Evolutionary conservation across 2,113 vertebrate species (phyloP), one percentile per base, ranked within the genome.

Genomic region (Lonchura striata): DNA sequence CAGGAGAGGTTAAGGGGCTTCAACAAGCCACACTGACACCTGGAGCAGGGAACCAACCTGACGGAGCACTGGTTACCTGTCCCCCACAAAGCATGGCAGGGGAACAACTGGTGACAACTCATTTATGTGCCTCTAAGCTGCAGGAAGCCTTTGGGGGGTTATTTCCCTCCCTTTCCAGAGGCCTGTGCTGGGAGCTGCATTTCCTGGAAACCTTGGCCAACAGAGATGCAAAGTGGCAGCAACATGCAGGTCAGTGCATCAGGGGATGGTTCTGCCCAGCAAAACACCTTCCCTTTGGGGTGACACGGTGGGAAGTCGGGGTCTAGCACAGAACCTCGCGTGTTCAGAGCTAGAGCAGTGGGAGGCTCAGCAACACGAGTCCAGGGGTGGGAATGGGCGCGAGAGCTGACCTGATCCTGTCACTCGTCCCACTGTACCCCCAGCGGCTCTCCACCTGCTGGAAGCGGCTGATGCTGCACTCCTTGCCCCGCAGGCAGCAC

Each of bases 381-480:
- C 69, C 65, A 83, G 31, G 60, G 25, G 93, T 66, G 82, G 92
- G 86, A 80, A 92, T 37, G n/a, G 75, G 83, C 78, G 47, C 41
- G n/a, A 33, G 21, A 70, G 59, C 86, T 90, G 90, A 99, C 99
- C 99, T 98, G 96, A 99, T 99, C 76, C 99, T 98, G 97, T 99
- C 99, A 30, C 99, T 99, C 18, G 99, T 99, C 68, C 99, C 99
- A 4, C 99, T 99, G 98, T 99, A 99, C 52, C 99, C 99, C 99
- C 99, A 99, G 97, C 99, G 99, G 97, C 99, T 99, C 97, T 99
- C 99, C 97, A 99, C 99, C 97, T 99, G 99, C 93, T 99, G 99
- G 96, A 99, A 99, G 42, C 99, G 99, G 37, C 98, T 99, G 97
- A 99, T 99, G 97, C 99, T 99, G 97, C 99, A 99, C 96, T 99